Base-by-base conservation (phyloP, 2,888 invertebrate genomes). In the Laspeyria flexula region DNA sequence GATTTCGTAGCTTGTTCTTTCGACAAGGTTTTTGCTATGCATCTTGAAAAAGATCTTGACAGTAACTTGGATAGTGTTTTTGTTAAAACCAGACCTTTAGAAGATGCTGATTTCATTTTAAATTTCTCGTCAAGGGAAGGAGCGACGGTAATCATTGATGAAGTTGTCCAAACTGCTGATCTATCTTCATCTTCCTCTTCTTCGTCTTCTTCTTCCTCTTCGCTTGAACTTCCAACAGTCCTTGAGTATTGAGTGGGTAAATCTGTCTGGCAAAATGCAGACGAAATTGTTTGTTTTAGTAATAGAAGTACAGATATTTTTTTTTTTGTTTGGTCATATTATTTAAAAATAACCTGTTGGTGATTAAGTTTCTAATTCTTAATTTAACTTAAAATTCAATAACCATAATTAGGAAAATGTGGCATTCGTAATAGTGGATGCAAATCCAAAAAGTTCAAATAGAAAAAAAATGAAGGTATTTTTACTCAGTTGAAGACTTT, bases 101-200 rank as follows among this genome's bases (percentile, higher is more conserved):
- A 39, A 1, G 78, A 64, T 57, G 3, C 6, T 7, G 55, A 68
- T 0, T 45, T 21, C 15, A 76, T 73, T 49, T 61, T 70, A 1
- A 58, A 35, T 57, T 37, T 45, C 13, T 37, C 41, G 38, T 39
- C 23, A 25, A 25, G 3, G 9, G 25, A 6, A 7, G 25, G 25
- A 1, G 10, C 1, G 9, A 6, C 31, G 1, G 59, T 47, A 1
- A 52, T 50, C 1, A 65, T 53, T 1, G 85, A 73, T 0, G 76
- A 74, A 0, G 55, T 62, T 12, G 75, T 83, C 85, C 85, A 86
- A 29, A 56, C 45, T 0, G 78, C 80, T 0, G 83, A 81, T 13
- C n/a, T n/a, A n/a, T 82, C 6, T 25, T 25, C 25, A 25, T 6
- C 4, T 25, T 25, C 25, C 7, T 25, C 84, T 12, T 75, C 77